Percentiles rank a stretch among this genome's conserved stretches.
These are phyloP conservation scores for Spinibarbus caldwelli DNA, from an alignment of 2,797 vertebrate genomes.

Conservation along the genomic window DNA sequence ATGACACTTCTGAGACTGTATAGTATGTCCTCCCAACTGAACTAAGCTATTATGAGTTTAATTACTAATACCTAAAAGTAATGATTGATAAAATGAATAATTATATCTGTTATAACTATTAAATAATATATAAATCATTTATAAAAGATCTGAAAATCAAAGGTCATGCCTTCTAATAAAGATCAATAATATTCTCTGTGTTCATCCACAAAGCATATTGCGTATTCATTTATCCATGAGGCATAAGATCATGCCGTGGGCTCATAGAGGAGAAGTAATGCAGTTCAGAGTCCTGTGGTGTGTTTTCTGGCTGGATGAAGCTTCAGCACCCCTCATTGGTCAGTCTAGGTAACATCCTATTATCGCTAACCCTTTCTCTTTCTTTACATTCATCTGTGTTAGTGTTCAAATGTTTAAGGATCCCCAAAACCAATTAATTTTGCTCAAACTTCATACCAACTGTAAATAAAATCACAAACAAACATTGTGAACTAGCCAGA, in stretches of 20 bases:
- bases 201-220: background rate
- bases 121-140: background rate
- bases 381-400: background rate
- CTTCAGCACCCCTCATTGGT: constrained; percentile 51
- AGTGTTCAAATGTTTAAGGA: background rate
- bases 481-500: background rate
- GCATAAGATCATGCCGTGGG: constrained; percentile 6
- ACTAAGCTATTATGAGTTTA: background rate
- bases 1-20: background rate
- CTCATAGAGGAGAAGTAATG: background rate
- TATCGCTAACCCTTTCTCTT: background rate
- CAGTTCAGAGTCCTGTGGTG: background rate
- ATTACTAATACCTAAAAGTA: background rate
- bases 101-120: background rate
- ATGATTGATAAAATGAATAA: background rate
- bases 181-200: background rate
- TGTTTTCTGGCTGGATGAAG: constrained; percentile 32
- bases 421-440: background rate
- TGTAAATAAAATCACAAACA: background rate
- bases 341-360: constrained; percentile 19
- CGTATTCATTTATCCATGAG: background rate
- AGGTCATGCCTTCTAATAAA: background rate
- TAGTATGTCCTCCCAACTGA: background rate
- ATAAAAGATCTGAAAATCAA: background rate
- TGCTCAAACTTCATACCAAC: background rate